A percentile compares a stretch with the other conserved stretches of the same genome.
Evolutionary conservation across 2,888 invertebrate species (phyloP).

Genomic region (Polietes domitor): DNA sequence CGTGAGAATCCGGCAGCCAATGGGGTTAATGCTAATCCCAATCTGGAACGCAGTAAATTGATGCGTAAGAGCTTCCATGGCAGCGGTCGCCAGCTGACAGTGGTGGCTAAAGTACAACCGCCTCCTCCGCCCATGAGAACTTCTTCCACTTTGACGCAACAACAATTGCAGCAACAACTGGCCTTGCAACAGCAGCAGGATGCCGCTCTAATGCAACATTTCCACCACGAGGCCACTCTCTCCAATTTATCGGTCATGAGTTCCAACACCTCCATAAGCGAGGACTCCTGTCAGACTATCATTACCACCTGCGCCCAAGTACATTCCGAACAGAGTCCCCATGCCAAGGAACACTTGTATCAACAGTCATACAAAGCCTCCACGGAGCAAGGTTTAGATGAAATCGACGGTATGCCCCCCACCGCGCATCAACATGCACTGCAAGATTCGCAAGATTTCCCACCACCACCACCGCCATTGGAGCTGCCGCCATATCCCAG

Average conservation of each 20-base stretch:
- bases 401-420: conserved; percentile 82
- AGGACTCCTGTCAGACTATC: conserved; percentile 85
- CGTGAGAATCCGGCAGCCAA: conserved; percentile 82
- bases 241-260: conserved; percentile 80
- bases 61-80: conserved; percentile 95
- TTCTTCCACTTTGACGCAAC: conserved; percentile 85
- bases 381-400: conserved; percentile 82
- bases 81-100: conserved; percentile 90
- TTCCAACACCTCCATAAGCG: conserved; percentile 80
- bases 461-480: conserved; percentile 73
- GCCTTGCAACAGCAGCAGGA: conserved; percentile 84
- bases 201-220: conserved; percentile 73
- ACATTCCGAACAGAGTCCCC: conserved; percentile 90
- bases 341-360: conserved; percentile 80
- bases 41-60: conserved; percentile 91
- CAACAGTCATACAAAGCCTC: conserved; percentile 67
- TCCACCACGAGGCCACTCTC: conserved; percentile 80
- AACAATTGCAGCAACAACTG: conserved; percentile 82
- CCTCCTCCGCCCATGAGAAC: conserved; percentile 94
- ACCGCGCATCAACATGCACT: conserved; percentile 27
- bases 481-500: conserved; percentile 92
- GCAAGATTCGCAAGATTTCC: conserved; percentile 56
- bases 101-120: conserved; percentile 91
- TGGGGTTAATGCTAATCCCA: conserved; percentile 85
- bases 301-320: conserved; percentile 91